Evolutionary conservation across 2,113 vertebrate species (phyloP), one percentile per base, ranked within the genome.

Genomic region (Tretioscincus oriximinensis): DNA sequence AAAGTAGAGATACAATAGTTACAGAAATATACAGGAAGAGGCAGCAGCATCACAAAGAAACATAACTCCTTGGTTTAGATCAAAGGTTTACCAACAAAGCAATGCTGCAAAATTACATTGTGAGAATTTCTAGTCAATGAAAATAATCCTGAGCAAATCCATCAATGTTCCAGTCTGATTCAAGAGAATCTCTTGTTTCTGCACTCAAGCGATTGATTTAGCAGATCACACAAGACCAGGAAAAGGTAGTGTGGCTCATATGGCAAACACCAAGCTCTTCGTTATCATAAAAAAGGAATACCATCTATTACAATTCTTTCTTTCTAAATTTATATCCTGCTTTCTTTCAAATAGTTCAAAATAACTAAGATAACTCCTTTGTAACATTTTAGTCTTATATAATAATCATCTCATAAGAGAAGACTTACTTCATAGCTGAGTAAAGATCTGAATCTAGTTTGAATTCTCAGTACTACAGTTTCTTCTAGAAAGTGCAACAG

Each of bases 221-320:
- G 31, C 26, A 63, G 12, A 71, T 79, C 61, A 47, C 66, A 78
- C 5, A 61, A 29, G 45, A 49, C n/a, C 9, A 54, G 49, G 14
- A 47, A 6, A 7, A 79, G 82, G 69, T 18, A 66, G 70, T 7
- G 0, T 0, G 0, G 11, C 16, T 76, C 24, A 64, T 2, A 72
- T 21, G n/a, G 26, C 82, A 70, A 82, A 71, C 20, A 81, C 76
- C 51, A 51, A 51, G 11, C 54, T 18, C 54, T 58, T 58, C 18
- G 54, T 58, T 58, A 14, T 14, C 54, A 58, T 58, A 12, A 58
- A 58, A 41, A 58, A 58, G 54, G 54, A 58, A 58, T 58, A 58
- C 18, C 4, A 58, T 4, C 54, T 2, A 16, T 58, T 58, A 58
- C 14, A 58, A 4, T 14, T 18, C 54, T 58, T 58, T 58, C 54